These are phyloP conservation scores for Camponotus floridanus DNA, from an alignment of 1,140 invertebrate species.

Conservation along the genomic window DNA sequence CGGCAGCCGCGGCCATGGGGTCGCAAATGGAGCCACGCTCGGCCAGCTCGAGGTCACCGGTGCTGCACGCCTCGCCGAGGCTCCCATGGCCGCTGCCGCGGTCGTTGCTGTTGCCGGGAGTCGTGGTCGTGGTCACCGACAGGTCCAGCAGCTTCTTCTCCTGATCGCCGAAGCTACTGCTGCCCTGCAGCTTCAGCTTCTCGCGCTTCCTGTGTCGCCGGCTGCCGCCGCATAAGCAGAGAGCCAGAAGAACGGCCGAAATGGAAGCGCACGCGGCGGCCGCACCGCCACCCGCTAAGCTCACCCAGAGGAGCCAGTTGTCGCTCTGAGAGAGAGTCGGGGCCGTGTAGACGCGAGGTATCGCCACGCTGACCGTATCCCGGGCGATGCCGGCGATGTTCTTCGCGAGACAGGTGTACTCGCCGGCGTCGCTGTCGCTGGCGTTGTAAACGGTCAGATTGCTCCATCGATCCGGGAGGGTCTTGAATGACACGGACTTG, in stretches of 20 bases:
- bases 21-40: slow-evolving; percentile 86
- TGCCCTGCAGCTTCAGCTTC: slow-evolving; percentile 90
- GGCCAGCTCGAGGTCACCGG: slow-evolving; percentile 84
- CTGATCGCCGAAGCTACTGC: slow-evolving; percentile 93
- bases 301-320: slow-evolving; percentile 87
- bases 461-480: slow-evolving; percentile 88
- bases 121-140: slow-evolving; percentile 91
- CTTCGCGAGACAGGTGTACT: slow-evolving; percentile 92
- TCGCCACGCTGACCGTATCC: slow-evolving; percentile 90
- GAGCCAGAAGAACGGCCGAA: slow-evolving; percentile 85
- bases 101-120: slow-evolving; percentile 87
- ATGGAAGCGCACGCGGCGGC: slow-evolving; percentile 85
- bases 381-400: slow-evolving; percentile 91
- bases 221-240: slow-evolving; percentile 88
- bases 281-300: slow-evolving; percentile 86
- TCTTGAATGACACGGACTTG: neutral
- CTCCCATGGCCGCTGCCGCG: slow-evolving; percentile 83
- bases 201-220: slow-evolving; percentile 86
- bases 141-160: slow-evolving; percentile 93
- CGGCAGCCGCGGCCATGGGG: slow-evolving; percentile 88
- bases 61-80: slow-evolving; percentile 87
- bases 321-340: slow-evolving; percentile 89
- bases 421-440: slow-evolving; percentile 91
- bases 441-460: slow-evolving; percentile 92
- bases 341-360: slow-evolving; percentile 90